Conservation (phyloP, 1,140 invertebrate genomes). For the Gonatopus flavifemur region DNA sequence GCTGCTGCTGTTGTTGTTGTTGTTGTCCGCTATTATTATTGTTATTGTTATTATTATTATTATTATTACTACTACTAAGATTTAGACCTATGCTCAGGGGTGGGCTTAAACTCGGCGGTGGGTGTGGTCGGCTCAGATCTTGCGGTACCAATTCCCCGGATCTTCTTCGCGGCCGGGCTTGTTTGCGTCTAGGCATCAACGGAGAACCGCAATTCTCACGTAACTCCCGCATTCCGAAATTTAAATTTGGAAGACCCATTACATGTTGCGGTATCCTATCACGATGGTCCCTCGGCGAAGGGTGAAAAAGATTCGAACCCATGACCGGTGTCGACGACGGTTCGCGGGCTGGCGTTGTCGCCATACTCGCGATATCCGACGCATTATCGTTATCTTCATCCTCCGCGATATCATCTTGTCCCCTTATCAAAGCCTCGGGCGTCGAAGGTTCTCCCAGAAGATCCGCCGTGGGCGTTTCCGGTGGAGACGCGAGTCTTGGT, state of each 20-base stretch:
- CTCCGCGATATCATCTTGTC: conserved; percentile 55
- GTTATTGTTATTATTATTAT: conserved; percentile 20
- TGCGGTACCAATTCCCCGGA: conserved; percentile 74
- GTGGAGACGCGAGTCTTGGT: conserved; percentile 52
- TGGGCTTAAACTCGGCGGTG: conserved; percentile 47
- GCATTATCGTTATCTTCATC: conserved; percentile 53
- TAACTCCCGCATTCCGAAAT: conserved; percentile 55
- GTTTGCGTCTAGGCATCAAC: conserved; percentile 71
- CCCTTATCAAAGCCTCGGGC: too few relatives aligned
- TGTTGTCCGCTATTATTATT: conserved; percentile 17
- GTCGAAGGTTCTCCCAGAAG: conserved; percentile 60
- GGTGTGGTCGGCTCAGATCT: conserved; percentile 58
- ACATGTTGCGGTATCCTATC: conserved; percentile 55
- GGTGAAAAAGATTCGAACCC: conserved; percentile 20
- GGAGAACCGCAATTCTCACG: conserved; percentile 68
- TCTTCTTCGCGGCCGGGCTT: conserved; percentile 76
- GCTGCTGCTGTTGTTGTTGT: conserved; percentile 21
- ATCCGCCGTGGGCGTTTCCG: conserved; percentile 62
- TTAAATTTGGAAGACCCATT: conserved; percentile 59
- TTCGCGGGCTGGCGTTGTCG: conserved; percentile 18
- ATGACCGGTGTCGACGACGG: conserved; percentile 14
- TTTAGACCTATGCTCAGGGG: conserved; percentile 37
- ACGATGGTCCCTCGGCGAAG: conserved; percentile 28
- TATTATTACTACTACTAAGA: conserved; percentile 25
- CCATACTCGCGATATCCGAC: conserved; percentile 26